Evolutionary conservation across 2,113 vertebrate genomes (phyloP), one percentile per base, ranked within the genome.

Genomic region (Thalassarche chlororhynchos): DNA sequence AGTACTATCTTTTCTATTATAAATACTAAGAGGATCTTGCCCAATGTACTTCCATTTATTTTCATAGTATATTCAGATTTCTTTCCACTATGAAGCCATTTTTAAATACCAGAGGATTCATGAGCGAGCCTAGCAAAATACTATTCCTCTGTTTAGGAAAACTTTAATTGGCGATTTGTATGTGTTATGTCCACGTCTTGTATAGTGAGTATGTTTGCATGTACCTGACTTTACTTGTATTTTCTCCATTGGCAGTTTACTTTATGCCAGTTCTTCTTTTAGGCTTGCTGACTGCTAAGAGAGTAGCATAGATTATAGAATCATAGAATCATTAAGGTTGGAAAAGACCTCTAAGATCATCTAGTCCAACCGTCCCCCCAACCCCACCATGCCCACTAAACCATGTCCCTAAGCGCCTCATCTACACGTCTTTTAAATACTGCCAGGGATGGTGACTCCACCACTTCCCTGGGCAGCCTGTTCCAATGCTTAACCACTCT

Each of bases 281-380:
- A 91, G 76, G 60, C 47, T 80, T 89, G 25, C 42, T 97, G 93
- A 34, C 76, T 97, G 84, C 89, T 96, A 81, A 40, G 88, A 92
- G 62, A 89, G 52, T 80, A 61, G 24, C 54, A 61, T 52, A 75
- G 58, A 46, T n/a, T n/a, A n/a, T n/a, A n/a, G n/a, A n/a, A n/a
- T n/a, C n/a, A n/a, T n/a, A n/a, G n/a, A n/a, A n/a, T n/a, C n/a
- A n/a, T n/a, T n/a, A n/a, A n/a, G n/a, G n/a, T n/a, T n/a, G n/a
- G n/a, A n/a, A n/a, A n/a, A n/a, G n/a, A n/a, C n/a, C n/a, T n/a
- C n/a, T n/a, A n/a, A n/a, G n/a, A n/a, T n/a, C n/a, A n/a, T n/a
- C n/a, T n/a, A n/a, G n/a, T n/a, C n/a, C n/a, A n/a, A n/a, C n/a
- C n/a, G n/a, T n/a, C n/a, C n/a, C n/a, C n/a, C n/a, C n/a, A n/a